phyloP scores from a whole-genome alignment of 2,888 invertebrate species.

The Caenorhabditis virilis region DNA sequence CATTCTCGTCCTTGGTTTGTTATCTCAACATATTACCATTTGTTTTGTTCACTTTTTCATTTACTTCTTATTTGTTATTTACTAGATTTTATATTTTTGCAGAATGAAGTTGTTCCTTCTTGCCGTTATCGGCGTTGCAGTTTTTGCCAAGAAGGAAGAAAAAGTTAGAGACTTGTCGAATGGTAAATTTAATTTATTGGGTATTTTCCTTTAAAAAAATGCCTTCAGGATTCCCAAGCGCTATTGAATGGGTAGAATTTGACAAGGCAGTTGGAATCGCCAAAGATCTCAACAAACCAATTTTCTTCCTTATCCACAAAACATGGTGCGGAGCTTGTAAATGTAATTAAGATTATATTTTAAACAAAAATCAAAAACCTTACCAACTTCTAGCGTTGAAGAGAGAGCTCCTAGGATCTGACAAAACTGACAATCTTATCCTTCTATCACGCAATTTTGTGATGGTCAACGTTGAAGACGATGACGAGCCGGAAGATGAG shows the following conservation, averaged over 20 bases:
- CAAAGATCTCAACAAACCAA: constrained; percentile 69
- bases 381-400: constrained; percentile 45
- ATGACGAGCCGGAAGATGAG: constrained; percentile 70
- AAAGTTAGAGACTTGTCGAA: constrained; percentile 25
- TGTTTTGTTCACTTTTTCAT: too few relatives aligned
- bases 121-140: constrained; percentile 4
- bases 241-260: constrained; percentile 65
- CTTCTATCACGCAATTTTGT: constrained; percentile 68
- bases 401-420: constrained; percentile 53
- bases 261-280: constrained; percentile 61
- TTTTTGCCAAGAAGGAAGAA: constrained; percentile 27
- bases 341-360: constrained; percentile 50
- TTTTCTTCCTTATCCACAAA: constrained; percentile 71
- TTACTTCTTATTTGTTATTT: too few relatives aligned
- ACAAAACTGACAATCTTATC: constrained; percentile 68
- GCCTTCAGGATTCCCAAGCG: constrained; percentile 63
- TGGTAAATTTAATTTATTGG: too few relatives aligned
- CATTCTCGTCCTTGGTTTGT: too few relatives aligned
- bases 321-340: constrained; percentile 72
- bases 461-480: constrained; percentile 71
- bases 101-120: constrained; percentile 30
- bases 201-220: too few relatives aligned
- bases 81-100: constrained; percentile 5
- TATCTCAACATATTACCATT: too few relatives aligned
- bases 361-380: background rate